Conservation (phyloP, 2,113 vertebrate genomes). For the Patagioenas fasciata region DNA sequence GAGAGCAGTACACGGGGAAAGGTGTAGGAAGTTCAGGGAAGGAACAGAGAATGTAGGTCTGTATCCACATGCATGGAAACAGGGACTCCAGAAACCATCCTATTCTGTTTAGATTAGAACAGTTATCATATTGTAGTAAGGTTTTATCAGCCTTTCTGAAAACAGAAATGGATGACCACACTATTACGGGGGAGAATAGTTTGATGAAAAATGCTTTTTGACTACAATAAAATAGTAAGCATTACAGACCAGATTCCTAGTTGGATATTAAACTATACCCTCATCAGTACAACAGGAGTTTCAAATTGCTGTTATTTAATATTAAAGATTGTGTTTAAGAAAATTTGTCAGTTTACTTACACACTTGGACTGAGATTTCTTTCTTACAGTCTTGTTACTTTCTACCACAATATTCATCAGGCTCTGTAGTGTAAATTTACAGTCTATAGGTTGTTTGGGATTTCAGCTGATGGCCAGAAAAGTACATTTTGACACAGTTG, state of each 20-base stretch:
- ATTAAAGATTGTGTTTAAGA: not conserved
- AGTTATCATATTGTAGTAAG: not conserved
- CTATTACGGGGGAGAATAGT: not conserved
- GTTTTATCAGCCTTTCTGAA: not conserved
- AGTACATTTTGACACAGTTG: not conserved
- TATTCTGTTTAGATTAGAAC: not conserved
- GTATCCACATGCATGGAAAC: not conserved
- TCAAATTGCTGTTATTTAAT: not conserved
- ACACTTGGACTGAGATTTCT: not conserved
- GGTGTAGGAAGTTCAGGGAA: not conserved
- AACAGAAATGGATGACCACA: not conserved
- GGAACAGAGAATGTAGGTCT: not conserved
- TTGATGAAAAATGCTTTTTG: not conserved
- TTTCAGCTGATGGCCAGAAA: not conserved
- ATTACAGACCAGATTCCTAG: not conserved
- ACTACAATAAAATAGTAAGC: not conserved
- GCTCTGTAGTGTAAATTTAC: not conserved
- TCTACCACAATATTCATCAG: not conserved
- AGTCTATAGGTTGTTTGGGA: not conserved
- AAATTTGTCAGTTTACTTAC: not conserved
- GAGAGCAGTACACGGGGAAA: not conserved
- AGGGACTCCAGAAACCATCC: not conserved
- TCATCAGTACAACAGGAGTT: not conserved
- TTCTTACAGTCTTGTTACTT: not conserved
- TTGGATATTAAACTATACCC: not conserved